phyloP scores from a whole-genome alignment of 2,797 vertebrate genomes.

The Enteromius afrohamiltoni region DNA sequence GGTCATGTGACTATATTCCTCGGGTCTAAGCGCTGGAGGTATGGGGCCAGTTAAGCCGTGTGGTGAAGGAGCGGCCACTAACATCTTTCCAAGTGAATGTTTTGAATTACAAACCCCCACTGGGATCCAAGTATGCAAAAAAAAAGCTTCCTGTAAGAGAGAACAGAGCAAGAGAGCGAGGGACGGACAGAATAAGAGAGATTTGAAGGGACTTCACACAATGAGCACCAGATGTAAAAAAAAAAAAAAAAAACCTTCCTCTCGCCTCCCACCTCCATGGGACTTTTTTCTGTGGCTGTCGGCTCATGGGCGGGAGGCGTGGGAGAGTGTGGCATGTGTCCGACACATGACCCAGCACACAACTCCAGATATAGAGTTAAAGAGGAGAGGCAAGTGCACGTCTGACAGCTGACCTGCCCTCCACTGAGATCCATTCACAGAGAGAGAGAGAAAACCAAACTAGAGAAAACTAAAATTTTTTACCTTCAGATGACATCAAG shows the following conservation, averaged over 20 bases:
- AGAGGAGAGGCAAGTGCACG: conserved; percentile 49
- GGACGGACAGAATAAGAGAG: conserved; percentile 54
- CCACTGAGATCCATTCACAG: conserved; percentile 43
- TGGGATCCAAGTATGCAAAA: conserved; percentile 81
- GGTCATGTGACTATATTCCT: conserved; percentile 43
- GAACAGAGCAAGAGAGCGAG: conserved; percentile 50
- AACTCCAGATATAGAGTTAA: conserved; percentile 65
- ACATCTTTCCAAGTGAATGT: conserved; percentile 81
- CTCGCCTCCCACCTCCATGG: conserved; percentile 48
- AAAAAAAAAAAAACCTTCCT: conserved; percentile 52
- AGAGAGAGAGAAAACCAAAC: too few species aligned
- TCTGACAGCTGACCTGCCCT: conserved; percentile 48
- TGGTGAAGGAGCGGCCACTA: conserved; percentile 72
- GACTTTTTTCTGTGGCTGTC: conserved; percentile 60
- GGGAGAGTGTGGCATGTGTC: conserved; percentile 69
- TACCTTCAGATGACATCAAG: background rate
- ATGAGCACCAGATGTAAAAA: conserved; percentile 81
- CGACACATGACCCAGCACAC: conserved; percentile 67
- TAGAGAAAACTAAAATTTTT: too few species aligned
- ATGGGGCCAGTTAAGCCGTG: conserved; percentile 50
- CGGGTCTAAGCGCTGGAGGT: conserved; percentile 48
- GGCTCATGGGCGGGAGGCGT: conserved; percentile 67
- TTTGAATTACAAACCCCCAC: conserved; percentile 85
- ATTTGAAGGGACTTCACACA: conserved; percentile 77
- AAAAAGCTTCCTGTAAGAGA: conserved; percentile 77